Evolutionary conservation across 2,888 invertebrate genomes (phyloP), one percentile per base, ranked within the genome.

Genomic region (Euphydryas editha): DNA sequence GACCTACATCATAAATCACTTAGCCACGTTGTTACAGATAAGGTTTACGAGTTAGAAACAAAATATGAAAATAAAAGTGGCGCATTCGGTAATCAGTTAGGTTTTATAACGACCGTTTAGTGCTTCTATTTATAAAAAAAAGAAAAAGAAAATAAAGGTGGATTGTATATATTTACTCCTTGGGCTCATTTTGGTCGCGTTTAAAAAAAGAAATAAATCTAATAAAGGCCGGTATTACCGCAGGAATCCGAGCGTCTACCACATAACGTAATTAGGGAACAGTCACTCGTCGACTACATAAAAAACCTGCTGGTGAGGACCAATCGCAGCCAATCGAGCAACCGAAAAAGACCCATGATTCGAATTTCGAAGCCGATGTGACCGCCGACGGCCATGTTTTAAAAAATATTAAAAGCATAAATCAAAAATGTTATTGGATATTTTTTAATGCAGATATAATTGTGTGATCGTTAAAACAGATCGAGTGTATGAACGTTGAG

Each of bases 1-100:
- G 90, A 91, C 90, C 89, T 81, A 82, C 80, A 79, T 90, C 90
- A 86, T 92, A 92, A 92, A 92, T 92, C 91, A 91, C 88, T 91
- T 92, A 90, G 87, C 83, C 91, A 86, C 90, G 87, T 83, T 85
- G 85, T 85, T 85, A 85, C 85, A 89, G 90, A 91, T 91, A 92
- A 90, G 84, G 78, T 85, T 89, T 88, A 89, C 82, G 83, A 82
- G 81, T 82, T 80, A 80, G 78, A 78, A 84, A 84, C 84, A 79
- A 84, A 87, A 86, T 87, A 83, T 87, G 75, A 80, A 54, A 80
- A 74, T 70, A 68, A 72, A 73, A 72, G 24, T 46, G 46, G 54
- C 64, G 42, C 58, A 59, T 64, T 64, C 44, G 17, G n/a, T 64
- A 64, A 64, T 64, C 59, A 64, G 59, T 59, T 36, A 59, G 58